A percentile compares a stretch with the other conserved stretches of the same genome.
These are phyloP conservation scores for Helicolenus hilgendorfi DNA, from an alignment of 2,797 vertebrate species.

Conservation along the genomic window DNA sequence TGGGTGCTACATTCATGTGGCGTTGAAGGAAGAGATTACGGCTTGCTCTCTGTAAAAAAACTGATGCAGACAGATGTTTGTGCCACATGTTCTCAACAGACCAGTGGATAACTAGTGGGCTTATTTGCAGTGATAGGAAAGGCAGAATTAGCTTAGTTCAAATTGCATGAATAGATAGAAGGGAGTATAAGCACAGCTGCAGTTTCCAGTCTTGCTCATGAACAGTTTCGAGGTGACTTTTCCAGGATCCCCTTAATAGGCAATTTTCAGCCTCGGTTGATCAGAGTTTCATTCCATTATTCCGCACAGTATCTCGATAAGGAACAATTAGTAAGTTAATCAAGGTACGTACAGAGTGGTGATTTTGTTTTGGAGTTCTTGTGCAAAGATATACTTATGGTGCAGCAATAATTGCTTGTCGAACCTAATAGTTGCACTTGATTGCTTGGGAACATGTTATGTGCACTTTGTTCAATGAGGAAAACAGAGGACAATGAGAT, in stretches of 20 bases:
- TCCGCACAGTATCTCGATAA: constrained; percentile 65
- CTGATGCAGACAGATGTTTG: constrained; percentile 61
- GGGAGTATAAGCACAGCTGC: constrained; percentile 17
- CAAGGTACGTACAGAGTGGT: constrained; percentile 55
- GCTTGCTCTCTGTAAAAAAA: constrained; percentile 34
- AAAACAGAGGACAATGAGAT: constrained; percentile 14
- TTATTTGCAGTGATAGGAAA: constrained; percentile 39
- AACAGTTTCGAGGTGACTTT: constrained; percentile 58
- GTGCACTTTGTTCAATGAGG: constrained; percentile 1
- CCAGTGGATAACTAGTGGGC: constrained; percentile 30
- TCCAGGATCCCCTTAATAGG: constrained; percentile 59
- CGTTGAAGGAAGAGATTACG: background rate
- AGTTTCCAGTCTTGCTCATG: constrained; percentile 35
- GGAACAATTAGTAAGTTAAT: constrained; percentile 74
- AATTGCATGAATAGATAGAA: constrained; percentile 35
- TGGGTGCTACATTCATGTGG: constrained; percentile 22
- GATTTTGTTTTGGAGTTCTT: constrained; percentile 50
- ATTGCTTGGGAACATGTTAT: constrained; percentile 30
- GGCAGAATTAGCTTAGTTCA: constrained; percentile 29
- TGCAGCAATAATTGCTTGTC: constrained; percentile 45
- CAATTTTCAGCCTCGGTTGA: constrained; percentile 74
- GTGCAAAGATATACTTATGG: constrained; percentile 33
- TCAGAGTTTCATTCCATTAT: constrained; percentile 70
- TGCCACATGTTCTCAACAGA: constrained; percentile 57
- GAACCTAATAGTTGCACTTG: constrained; percentile 45